Conservation (phyloP, 2,797 vertebrate genomes). For the Alouatta caraya region DNA sequence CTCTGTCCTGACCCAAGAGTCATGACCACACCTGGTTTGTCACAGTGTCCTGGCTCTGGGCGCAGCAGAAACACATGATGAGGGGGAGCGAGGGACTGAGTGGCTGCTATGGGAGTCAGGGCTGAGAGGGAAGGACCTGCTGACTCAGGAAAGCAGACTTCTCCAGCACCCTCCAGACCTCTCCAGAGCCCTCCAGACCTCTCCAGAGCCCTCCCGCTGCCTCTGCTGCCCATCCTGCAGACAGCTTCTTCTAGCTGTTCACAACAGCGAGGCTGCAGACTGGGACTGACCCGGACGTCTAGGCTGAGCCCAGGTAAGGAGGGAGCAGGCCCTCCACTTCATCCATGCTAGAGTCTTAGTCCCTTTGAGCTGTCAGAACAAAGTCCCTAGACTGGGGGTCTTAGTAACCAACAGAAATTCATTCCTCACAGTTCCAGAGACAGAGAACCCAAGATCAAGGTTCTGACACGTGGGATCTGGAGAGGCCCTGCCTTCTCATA, state of each 20-base stretch:
- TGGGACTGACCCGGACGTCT: accelerated
- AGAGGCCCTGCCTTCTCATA: background rate
- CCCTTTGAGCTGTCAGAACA: background rate
- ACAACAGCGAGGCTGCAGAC: background rate
- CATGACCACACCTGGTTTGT: background rate
- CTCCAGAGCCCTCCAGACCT: too few species aligned
- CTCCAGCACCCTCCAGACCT: background rate
- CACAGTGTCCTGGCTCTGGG: background rate
- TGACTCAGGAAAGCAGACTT: accelerated
- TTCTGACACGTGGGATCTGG: background rate
- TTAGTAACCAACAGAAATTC: background rate
- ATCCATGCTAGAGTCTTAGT: accelerated
- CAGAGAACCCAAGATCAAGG: background rate
- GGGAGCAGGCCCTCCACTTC: background rate
- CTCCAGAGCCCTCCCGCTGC: too few species aligned
- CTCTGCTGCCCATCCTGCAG: accelerated
- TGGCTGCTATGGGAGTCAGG: background rate
- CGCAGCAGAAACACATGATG: accelerated
- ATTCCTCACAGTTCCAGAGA: background rate
- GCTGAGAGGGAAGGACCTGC: background rate
- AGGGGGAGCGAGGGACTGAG: accelerated
- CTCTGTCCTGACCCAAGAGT: background rate
- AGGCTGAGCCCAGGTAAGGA: accelerated
- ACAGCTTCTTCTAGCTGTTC: background rate
- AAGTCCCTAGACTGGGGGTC: accelerated